Evolutionary conservation across 2,888 invertebrate genomes (phyloP), one percentile per base, ranked within the genome.

Genomic region (Drosophila putrida): DNA sequence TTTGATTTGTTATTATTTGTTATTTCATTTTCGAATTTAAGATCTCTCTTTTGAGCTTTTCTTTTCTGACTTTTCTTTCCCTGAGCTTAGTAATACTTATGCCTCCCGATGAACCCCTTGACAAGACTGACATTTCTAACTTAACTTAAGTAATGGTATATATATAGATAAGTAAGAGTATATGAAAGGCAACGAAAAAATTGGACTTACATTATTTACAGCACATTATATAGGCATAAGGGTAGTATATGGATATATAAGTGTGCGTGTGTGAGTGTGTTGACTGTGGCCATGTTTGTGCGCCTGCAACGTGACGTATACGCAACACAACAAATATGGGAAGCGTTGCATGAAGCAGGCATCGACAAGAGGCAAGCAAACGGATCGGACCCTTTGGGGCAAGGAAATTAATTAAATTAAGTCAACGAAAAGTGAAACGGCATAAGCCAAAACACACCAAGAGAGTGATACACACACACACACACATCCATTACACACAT

Each of bases 401-500:
- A 73, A 78, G 81, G 79, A 85, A 85, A 85, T 85, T 85, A 85
- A 85, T 85, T 85, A 88, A 85, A 85, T 85, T 88, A 85, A 85
- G 86, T 85, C 88, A 88, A 85, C 88, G 88, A 88, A 85, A 85
- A 88, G 85, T 85, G 83, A 85, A 83, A 83, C 79, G 85, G 77
- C 79, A 84, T 78, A 84, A 81, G 78, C 83, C 69, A 70, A 75
- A 79, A 76, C 71, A 71, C 67, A 67, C 47, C 63, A 53, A 60
- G 46, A 61, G 36, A 60, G 33, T 44, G 44, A 62, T 53, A 47
- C 44, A 49, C 55, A 49, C 20, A 49, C 36, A 20, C 54, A 55
- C 61, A 49, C 46, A 60, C 57, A 63, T 33, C 44, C 47, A 54
- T 33, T 46, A 25, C 60, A 57, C 46, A 60, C 44, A 31, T 10